Evolutionary conservation across 2,888 invertebrate genomes (phyloP).

Genomic region (Sicus ferrugineus): DNA sequence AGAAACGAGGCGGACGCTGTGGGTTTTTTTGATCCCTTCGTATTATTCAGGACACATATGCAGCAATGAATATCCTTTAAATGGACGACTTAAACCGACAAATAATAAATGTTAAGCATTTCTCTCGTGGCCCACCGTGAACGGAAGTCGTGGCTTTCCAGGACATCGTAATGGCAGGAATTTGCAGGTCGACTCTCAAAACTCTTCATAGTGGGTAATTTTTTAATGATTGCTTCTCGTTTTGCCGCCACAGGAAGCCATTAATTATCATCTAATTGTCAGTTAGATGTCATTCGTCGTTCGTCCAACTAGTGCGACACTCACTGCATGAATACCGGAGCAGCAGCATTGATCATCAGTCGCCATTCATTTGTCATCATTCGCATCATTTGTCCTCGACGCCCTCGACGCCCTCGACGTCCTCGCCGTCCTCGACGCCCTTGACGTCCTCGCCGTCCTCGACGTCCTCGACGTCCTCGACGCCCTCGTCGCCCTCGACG

Average conservation of each 20-base stretch:
- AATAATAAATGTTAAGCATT: conserved; percentile 33
- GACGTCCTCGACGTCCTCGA: too few relatives aligned
- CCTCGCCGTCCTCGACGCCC: too few relatives aligned
- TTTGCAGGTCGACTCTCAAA: not conserved
- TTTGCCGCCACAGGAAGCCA: too few relatives aligned
- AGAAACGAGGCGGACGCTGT: not conserved
- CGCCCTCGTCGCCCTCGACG: too few relatives aligned
- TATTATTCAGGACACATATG: conserved; percentile 19
- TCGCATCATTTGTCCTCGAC: not conserved
- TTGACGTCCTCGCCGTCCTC: too few relatives aligned
- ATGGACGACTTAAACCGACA: conserved; percentile 1
- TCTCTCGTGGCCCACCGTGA: too few relatives aligned
- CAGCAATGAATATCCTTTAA: conserved; percentile 18
- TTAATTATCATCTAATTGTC: not conserved
- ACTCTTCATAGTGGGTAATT: not conserved
- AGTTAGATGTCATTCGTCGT: not conserved
- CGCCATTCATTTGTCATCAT: not conserved
- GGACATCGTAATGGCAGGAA: not conserved
- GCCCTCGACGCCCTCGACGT: too few relatives aligned
- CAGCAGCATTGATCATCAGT: not conserved
- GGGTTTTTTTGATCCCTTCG: not conserved
- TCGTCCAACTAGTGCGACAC: not conserved
- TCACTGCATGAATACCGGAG: not conserved
- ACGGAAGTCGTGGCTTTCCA: too few relatives aligned
- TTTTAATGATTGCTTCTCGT: too few relatives aligned